Evolutionary conservation across 2,797 vertebrate species (phyloP).

Genomic region (Microctenopoma steveboyesi): DNA sequence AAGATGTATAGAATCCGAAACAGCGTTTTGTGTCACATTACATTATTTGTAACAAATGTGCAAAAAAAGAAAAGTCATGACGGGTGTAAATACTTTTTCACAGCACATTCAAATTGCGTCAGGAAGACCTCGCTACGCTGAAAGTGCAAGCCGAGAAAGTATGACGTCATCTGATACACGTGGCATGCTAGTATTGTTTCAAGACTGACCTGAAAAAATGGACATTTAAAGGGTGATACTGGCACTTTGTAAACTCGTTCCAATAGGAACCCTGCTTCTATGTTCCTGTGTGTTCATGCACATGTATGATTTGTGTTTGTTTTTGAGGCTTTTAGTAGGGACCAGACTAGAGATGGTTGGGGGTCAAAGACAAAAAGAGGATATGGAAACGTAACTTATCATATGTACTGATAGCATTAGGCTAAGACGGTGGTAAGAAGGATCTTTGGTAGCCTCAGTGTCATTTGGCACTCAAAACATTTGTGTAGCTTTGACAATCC

Average conservation of each 20-base stretch:
- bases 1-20: no score
- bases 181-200: background rate
- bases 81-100: no score
- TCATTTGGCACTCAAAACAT: background rate
- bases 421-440: background rate
- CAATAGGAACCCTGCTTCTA: constrained; percentile 2
- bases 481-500: background rate
- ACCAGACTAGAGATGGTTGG: constrained; percentile 48
- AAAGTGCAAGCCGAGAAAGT: background rate
- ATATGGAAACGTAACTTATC: background rate
- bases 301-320: background rate
- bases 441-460: no score
- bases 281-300: constrained; percentile 1
- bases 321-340: constrained; percentile 39
- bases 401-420: background rate
- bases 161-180: background rate
- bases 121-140: fast-evolving
- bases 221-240: constrained; percentile 20
- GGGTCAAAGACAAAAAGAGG: background rate
- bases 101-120: no score
- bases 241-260: constrained; percentile 58
- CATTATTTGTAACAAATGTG: no score
- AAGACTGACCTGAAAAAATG: constrained; percentile 4
- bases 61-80: no score
- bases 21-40: no score